Evolutionary conservation across 2,797 vertebrate species (phyloP).

Genomic region (Huso huso): DNA sequence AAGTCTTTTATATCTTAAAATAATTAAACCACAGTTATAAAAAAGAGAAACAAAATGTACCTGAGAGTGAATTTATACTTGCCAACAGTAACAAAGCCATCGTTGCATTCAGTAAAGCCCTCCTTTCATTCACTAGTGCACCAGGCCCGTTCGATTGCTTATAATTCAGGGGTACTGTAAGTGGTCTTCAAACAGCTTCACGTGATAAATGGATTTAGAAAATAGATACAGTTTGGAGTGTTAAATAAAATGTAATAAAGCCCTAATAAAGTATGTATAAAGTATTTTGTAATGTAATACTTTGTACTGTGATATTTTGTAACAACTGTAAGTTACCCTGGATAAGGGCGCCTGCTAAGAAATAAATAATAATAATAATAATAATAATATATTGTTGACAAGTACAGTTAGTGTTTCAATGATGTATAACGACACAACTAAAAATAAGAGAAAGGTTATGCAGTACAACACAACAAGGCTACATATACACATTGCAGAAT

Average conservation of each 20-base stretch:
- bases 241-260: constrained; percentile 54
- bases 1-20: constrained; percentile 1
- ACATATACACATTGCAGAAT: constrained; percentile 41
- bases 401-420: constrained; percentile 36
- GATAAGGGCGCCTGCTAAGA: no score
- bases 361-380: no score
- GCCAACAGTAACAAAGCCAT: constrained; percentile 26
- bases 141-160: not conserved
- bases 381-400: constrained; percentile 47
- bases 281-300: no score
- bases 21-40: constrained; percentile 50
- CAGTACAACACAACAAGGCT: constrained; percentile 41
- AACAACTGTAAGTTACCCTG: no score
- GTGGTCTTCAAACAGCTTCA: constrained; percentile 39
- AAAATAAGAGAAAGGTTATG: constrained; percentile 42
- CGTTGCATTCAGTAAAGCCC: not conserved
- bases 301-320: no score
- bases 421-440: constrained; percentile 46
- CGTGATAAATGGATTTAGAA: constrained; percentile 10
- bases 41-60: constrained; percentile 53
- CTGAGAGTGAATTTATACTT: constrained; percentile 56
- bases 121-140: constrained; percentile 2
- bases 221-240: constrained; percentile 33
- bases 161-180: constrained; percentile 11
- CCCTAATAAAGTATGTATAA: constrained; percentile 55